These are phyloP conservation scores for Cephalopterus ornatus DNA, from an alignment of 2,113 vertebrate species.

Conservation along the genomic window DNA sequence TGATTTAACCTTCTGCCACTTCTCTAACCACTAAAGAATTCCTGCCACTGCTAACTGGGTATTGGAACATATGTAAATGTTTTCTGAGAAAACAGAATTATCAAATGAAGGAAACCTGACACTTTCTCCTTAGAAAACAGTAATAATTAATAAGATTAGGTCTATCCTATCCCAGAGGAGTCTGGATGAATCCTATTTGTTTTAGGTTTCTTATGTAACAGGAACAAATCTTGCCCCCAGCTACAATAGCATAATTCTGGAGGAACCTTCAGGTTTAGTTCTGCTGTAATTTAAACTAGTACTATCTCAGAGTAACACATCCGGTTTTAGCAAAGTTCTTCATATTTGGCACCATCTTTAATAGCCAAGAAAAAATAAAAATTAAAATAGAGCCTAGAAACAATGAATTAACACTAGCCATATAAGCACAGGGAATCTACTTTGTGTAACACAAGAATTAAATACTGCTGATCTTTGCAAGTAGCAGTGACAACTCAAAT, in stretches of 20 bases:
- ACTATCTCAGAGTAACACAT: not conserved
- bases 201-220: not conserved
- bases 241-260: not conserved
- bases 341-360: not conserved
- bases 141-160: not conserved
- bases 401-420: not conserved
- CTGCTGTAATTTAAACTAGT: not conserved
- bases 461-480: constrained; percentile 51
- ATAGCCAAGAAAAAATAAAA: not conserved
- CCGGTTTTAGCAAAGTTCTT: not conserved
- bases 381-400: not conserved
- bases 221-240: not conserved
- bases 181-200: not conserved
- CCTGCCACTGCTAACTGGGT: not conserved
- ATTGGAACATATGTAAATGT: not conserved
- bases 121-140: not conserved
- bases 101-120: not conserved
- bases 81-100: constrained; percentile 45
- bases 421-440: not conserved
- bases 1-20: constrained; percentile 60
- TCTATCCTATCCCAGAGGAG: not conserved
- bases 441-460: not conserved
- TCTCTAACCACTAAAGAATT: constrained; percentile 23
- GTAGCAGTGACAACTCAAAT: constrained; percentile 18
- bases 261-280: not conserved